Base-by-base conservation (phyloP, 2,888 invertebrate genomes). In the Buathra laborator region DNA sequence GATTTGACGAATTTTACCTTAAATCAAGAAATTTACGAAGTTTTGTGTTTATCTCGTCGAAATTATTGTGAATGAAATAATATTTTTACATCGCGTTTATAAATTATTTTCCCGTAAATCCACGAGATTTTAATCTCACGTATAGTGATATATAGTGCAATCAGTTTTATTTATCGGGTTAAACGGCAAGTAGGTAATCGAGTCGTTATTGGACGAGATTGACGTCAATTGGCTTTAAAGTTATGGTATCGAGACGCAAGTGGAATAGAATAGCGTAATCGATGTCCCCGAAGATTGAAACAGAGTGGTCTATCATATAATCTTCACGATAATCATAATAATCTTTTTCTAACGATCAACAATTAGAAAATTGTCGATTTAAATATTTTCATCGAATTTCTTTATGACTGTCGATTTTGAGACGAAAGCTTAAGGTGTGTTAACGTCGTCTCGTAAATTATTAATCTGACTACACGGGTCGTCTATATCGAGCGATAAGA, bases 191-290 rank as follows among this genome's bases (percentile, higher is more conserved):
- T 79, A 76, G 66, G 46, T 82, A 85, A 82, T 82, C 82, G 75
- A 76, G 66, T 66, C 82, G 51, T 76, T 79, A 87, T 87, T 86
- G 81, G 70, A 64, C 46, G 74, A 86, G 86, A 87, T 86, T 87
- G 84, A 62, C 51, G 19, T 62, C 75, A 86, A 87, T 79, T 87
- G 83, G 37, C 32, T 72, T 76, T 37, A 59, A 56, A 71, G 62
- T 66, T 46, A 32, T 1, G 48, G 19, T 46, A 56, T 72, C 59
- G 66, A 53, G 32, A 70, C 46, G 43, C 53, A 66, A 70, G 66
- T 53, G 37, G 53, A 48, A 66, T 37, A 76, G 9, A 76, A 64
- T 64, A 64, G 43, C 19, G 37, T 10, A 66, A 66, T n/a, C 46
- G 29, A 66, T 66, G 48, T 14, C 14, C 32, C 4, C 32, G 9